phyloP scores from a whole-genome alignment of 2,797 vertebrate genomes.

The Poecilia wingei region DNA sequence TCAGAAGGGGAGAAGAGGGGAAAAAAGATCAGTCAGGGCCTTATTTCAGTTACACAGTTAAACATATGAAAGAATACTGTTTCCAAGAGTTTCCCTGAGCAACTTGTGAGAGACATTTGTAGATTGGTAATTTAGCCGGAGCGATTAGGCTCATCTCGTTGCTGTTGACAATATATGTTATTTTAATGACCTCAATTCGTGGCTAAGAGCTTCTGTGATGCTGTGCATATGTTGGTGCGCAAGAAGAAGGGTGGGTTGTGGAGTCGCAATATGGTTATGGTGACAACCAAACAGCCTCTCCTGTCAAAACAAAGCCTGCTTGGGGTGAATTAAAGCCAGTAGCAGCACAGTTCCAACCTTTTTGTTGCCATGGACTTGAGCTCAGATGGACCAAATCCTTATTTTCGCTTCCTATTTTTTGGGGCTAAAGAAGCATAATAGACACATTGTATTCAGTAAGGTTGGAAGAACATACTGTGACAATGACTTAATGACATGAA shows the following conservation, averaged over 20 bases:
- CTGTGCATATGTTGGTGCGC: constrained; percentile 30
- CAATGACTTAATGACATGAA: constrained; percentile 76
- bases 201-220: constrained; percentile 52
- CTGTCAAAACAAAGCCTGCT: constrained; percentile 74
- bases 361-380: constrained; percentile 20
- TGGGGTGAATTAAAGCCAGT: constrained; percentile 48
- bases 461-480: constrained; percentile 66
- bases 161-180: constrained; percentile 79
- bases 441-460: constrained; percentile 63
- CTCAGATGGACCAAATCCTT: constrained; percentile 42
- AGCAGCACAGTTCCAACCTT: constrained; percentile 27
- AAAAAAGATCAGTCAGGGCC: constrained; percentile 72
- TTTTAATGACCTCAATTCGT: constrained; percentile 76
- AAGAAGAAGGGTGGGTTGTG: constrained; percentile 30
- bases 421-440: constrained; percentile 39
- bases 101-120: constrained; percentile 18
- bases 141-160: constrained; percentile 61
- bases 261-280: constrained; percentile 64
- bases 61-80: constrained; percentile 23
- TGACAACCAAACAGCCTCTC: constrained; percentile 54
- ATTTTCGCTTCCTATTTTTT: constrained; percentile 29
- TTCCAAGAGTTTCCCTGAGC: constrained; percentile 21
- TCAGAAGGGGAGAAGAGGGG: constrained; percentile 55
- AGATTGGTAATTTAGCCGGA: constrained; percentile 53
- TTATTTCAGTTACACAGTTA: constrained; percentile 59